Evolutionary conservation across 2,113 vertebrate genomes (phyloP).

Genomic region (Dermatemys mawii): DNA sequence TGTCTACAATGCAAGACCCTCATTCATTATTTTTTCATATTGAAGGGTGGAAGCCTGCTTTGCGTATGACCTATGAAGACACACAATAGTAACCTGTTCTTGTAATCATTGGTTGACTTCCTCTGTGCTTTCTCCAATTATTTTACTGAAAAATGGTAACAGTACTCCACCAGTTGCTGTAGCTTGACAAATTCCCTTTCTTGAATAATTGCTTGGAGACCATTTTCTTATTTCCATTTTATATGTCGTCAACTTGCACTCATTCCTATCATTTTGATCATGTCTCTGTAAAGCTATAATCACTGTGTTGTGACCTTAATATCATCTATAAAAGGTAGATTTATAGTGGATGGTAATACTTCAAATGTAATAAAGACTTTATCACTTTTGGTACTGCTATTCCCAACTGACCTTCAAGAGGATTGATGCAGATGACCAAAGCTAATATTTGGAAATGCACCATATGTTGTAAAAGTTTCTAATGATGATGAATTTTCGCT

Average conservation of each 20-base stretch:
- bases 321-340: not conserved
- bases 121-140: not conserved
- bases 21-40: not conserved
- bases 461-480: not conserved
- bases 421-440: not conserved
- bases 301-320: not conserved
- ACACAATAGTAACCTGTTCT: not conserved
- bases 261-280: not conserved
- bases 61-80: not conserved
- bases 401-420: not conserved
- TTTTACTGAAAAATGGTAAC: constrained; percentile 22
- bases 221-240: constrained; percentile 29
- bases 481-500: not conserved
- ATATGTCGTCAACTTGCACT: constrained; percentile 7
- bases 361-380: not conserved
- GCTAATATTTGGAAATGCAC: not conserved
- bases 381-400: not conserved
- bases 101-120: not conserved
- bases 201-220: constrained; percentile 30
- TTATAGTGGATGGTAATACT: not conserved
- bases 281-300: not conserved
- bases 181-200: constrained; percentile 11
- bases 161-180: not conserved
- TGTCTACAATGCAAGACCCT: not conserved
- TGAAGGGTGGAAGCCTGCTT: not conserved